Base-by-base conservation (phyloP, 2,113 vertebrate species). In the Brachionichthys hirsutus region DNA sequence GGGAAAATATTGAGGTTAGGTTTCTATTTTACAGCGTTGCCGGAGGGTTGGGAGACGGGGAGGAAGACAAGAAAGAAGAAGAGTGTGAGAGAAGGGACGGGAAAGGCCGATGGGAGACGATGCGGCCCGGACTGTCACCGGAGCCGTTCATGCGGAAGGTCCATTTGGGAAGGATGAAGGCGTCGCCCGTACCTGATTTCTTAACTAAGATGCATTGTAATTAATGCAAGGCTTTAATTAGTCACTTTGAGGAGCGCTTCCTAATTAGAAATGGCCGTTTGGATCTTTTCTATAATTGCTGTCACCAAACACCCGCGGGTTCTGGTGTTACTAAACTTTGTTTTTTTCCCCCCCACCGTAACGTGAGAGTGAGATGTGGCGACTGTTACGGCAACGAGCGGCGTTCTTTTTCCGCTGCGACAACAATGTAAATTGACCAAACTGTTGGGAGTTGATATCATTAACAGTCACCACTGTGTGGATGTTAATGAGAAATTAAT, bases 1-100 rank as follows among this genome's bases (percentile, higher is more conserved):
- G 87, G 84, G 80, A 89, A 91, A 91, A 92, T 92, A 91, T 92
- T 90, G 90, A 92, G 91, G 91, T 91, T 92, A 91, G 81, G 83
- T 89, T 90, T 90, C 89, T 91, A 90, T 92, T 91, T 92, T 91
- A 91, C 84, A 82, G 84, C 80, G 67, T 81, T 82, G 89, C 89
- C 86, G 67, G 76, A 89, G 88, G 88, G 82, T 82, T 78, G 69
- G 84, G 81, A 85, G 77, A 76, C 79, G 72, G 59, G 57, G 54
- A 83, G 66, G 65, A 80, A 86, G 82, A 82, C 75, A 71, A 83
- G 77, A 78, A 81, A 82, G 67, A 75, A 79, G 71, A 48, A 71
- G 64, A 78, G 68, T 38, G 54, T 61, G 43, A 62, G 65, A 57
- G 57, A 65, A n/a, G 42, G 17, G 30, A 73, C 24, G 47, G 62